Base-by-base conservation (phyloP, 2,797 vertebrate genomes). In the Acipenser oxyrinchus region DNA sequence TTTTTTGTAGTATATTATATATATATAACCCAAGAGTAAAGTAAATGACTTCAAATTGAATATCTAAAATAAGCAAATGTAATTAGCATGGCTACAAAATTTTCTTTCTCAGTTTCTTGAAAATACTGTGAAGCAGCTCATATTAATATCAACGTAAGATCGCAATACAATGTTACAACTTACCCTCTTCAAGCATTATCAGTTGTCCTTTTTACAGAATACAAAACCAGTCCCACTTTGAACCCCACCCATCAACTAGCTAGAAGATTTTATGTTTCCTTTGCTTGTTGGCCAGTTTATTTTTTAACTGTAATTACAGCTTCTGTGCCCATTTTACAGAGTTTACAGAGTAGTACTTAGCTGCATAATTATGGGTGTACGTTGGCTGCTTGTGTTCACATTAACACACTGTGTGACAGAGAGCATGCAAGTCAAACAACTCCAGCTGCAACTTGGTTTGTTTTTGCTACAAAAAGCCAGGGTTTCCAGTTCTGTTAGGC, bases 291-390 rank as follows among this genome's bases (percentile, higher is more conserved):
- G 60, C 15, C 18, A 62, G 60, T 62, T 62, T 62, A 48, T 62
- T 62, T 62, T 62, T 48, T 62, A 62, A 62, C 60, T 62, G 48
- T 62, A 62, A 62, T 62, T 62, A 62, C 60, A 62, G 8, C 60
- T 18, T 12, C 1, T 18, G 10, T 18, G 11, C 18, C 6, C 18
- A 62, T 62, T 62, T 8, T 62, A 62, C 18, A 48, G 10, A 62
- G 60, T 62, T 8, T 62, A 62, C 18, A 48, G 10, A 62, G 60
- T 48, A 62, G 13, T 48, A 12, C 60, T 62, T 62, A 62, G n/a
- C 10, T 18, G 37, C 12, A 6, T 62, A 62, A 62, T 62, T 23
- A 37, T 37, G 60, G 60, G 60, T 62, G 60, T 8, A 18, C 10
- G 60, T 37, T 62, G 60, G 18, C 18, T 62, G n/a, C 60, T 23